Evolutionary conservation across 2,888 invertebrate species (phyloP).

Genomic region (Phlogophora meticulosa): DNA sequence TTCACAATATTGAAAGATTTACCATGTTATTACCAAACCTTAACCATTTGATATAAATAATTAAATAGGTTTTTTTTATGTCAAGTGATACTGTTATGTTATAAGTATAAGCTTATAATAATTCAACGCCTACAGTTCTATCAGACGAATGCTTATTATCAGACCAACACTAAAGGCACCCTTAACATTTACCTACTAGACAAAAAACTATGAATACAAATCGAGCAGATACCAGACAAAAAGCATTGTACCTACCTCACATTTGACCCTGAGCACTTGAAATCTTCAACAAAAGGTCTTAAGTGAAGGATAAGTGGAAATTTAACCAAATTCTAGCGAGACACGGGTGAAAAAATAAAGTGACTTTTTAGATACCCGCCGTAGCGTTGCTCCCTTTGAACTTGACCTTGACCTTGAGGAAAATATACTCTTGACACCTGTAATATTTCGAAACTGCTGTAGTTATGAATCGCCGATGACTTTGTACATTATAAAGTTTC

Average conservation of each 20-base stretch:
- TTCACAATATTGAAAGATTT: too few relatives aligned
- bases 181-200: conserved; percentile 4
- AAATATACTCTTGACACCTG: conserved; percentile 14
- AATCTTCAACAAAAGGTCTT: conserved; percentile 53
- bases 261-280: conserved; percentile 43
- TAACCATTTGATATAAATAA: too few relatives aligned
- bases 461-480: conserved; percentile 26
- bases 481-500: conserved; percentile 9
- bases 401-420: conserved; percentile 29
- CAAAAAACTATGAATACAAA: conserved; percentile 55
- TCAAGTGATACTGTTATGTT: too few relatives aligned
- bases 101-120: too few relatives aligned
- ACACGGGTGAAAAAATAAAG: conserved; percentile 53
- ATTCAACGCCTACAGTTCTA: not conserved
- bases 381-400: conserved; percentile 12
- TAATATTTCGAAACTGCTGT: conserved; percentile 11
- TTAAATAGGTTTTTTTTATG: too few relatives aligned
- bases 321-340: conserved; percentile 54
- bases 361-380: conserved; percentile 35
- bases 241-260: conserved; percentile 39
- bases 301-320: conserved; percentile 59
- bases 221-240: conserved; percentile 33
- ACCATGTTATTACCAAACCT: too few relatives aligned
- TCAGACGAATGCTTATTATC: conserved; percentile 2
- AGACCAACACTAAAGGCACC: conserved; percentile 4